Conservation (phyloP, 35 echinoderm and acorn worm genomes). For the Lytechinus variegatus region DNA sequence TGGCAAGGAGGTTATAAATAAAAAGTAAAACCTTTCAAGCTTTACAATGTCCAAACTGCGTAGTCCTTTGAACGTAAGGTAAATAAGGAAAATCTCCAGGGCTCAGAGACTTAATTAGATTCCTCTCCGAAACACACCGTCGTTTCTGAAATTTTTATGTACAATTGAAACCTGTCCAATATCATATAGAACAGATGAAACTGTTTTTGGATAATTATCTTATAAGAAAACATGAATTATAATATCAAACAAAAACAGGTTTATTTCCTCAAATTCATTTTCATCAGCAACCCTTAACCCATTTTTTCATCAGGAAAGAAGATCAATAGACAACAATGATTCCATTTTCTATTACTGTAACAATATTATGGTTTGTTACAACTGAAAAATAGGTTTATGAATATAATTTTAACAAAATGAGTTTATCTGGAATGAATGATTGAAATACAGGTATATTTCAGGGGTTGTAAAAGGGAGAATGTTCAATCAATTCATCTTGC, state of each 20-base stretch:
- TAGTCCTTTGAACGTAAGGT: neutral
- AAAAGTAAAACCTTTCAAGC: neutral
- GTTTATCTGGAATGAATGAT: neutral
- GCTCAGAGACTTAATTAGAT: neutral
- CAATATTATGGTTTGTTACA: too few species aligned
- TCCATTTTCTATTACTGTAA: too few species aligned
- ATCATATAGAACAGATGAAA: neutral
- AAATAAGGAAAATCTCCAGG: neutral
- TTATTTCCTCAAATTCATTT: neutral
- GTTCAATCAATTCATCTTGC: neutral
- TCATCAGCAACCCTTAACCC: neutral
- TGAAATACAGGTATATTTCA: neutral
- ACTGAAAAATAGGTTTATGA: neutral
- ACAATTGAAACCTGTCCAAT: neutral
- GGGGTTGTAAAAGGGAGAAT: neutral
- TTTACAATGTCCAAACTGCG: neutral
- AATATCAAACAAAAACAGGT: neutral
- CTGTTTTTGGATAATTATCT: neutral
- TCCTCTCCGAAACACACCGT: neutral
- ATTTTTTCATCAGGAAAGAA: too few species aligned
- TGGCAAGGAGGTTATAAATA: conserved; percentile 38
- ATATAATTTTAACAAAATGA: neutral
- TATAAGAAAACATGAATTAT: neutral
- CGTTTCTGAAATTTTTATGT: neutral
- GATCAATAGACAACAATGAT: too few species aligned